Base-by-base conservation (phyloP, 2,888 invertebrate genomes). In the Dryomyza anilis region DNA sequence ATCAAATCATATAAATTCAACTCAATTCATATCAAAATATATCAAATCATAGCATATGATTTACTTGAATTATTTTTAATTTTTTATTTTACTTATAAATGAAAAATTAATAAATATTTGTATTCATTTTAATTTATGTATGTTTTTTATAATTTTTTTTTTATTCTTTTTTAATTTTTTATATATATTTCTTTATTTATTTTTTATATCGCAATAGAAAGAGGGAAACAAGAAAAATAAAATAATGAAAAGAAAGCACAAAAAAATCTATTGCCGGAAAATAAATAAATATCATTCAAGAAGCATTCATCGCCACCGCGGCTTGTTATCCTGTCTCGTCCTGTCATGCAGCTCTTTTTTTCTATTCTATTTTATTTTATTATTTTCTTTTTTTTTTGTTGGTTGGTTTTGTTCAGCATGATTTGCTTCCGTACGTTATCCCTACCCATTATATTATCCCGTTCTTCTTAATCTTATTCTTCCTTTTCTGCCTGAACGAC, bases 241-340 rank as follows among this genome's bases (percentile, higher is more conserved):
- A n/a, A n/a, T n/a, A n/a, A n/a, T n/a, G n/a, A n/a, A n/a, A 52
- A 52, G n/a, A 27, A 29, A 14, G 27, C 8, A 4, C 16, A 52
- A 27, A 52, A 52, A 52, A 25, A n/a, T 52, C 29, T 27, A 52
- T 27, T 14, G 25, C 25, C 50, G 50, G 27, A 52, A 52, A 52
- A 52, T 52, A n/a, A n/a, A n/a, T n/a, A 52, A 52, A 52, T 52
- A 52, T 52, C 50, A 52, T 52, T 52, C 50, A 52, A 52, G 25
- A 52, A 52, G 50, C 50, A 52, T 52, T 52, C 50, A 52, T 25
- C 50, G n/a, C n/a, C n/a, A n/a, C n/a, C n/a, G n/a, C 10, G n/a
- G 50, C 12, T 25, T 8, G 25, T 21, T 16, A 52, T 52, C 50
- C 29, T 52, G n/a, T n/a, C n/a, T n/a, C n/a, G n/a, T n/a, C n/a